Evolutionary conservation across 2,113 vertebrate species (phyloP).

Genomic region (Steatornis caripensis): DNA sequence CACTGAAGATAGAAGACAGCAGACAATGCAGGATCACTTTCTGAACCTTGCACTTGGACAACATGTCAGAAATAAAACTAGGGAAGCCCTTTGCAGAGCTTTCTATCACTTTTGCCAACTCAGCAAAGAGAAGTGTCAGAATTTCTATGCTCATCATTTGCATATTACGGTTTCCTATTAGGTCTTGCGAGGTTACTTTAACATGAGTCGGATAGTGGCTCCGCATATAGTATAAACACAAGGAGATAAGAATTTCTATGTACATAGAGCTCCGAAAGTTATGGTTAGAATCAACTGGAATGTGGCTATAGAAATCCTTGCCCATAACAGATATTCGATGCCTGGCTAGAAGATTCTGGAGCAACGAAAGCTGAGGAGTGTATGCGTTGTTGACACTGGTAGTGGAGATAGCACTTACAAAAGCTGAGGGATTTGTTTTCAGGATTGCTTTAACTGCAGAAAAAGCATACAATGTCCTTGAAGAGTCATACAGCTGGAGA

Average conservation of each 20-base stretch:
- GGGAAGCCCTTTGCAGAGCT: slow-evolving; percentile 96
- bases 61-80: slow-evolving; percentile 94
- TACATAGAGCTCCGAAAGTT: slow-evolving; percentile 98
- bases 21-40: slow-evolving; percentile 96
- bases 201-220: slow-evolving; percentile 95
- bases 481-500: slow-evolving; percentile 95
- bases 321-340: slow-evolving; percentile 98
- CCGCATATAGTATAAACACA: slow-evolving; percentile 93
- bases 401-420: slow-evolving; percentile 96
- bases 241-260: slow-evolving; percentile 95
- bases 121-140: slow-evolving; percentile 90
- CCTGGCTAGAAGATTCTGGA: slow-evolving; percentile 94
- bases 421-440: slow-evolving; percentile 87
- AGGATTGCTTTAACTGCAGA: slow-evolving; percentile 93
- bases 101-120: slow-evolving; percentile 91
- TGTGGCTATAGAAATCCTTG: slow-evolving; percentile 97
- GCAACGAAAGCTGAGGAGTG: slow-evolving; percentile 92
- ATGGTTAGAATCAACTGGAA: slow-evolving; percentile 92
- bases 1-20: slow-evolving; percentile 94
- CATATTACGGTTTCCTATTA: slow-evolving; percentile 96
- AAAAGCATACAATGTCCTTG: slow-evolving; percentile 91
- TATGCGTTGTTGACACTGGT: slow-evolving; percentile 97
- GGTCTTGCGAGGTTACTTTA: slow-evolving; percentile 85
- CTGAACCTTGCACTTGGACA: slow-evolving; percentile 98
- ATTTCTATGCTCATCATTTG: slow-evolving; percentile 98